phyloP scores from a whole-genome alignment of 2,888 invertebrate genomes.

The Xylota sylvarum region DNA sequence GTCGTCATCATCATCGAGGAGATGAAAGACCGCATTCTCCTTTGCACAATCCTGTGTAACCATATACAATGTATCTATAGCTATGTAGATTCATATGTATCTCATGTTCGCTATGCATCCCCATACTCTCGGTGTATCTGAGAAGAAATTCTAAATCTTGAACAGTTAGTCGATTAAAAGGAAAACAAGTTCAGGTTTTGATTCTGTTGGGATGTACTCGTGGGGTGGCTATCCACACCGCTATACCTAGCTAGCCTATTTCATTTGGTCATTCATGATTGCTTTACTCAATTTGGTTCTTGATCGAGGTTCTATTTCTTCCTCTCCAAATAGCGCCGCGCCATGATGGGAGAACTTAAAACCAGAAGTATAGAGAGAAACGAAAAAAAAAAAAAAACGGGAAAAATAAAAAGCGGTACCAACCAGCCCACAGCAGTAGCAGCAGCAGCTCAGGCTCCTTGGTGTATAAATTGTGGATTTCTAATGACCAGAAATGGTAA shows the following conservation, averaged over 20 bases:
- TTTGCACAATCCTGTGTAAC: constrained; percentile 8
- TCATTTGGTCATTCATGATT: constrained; percentile 76
- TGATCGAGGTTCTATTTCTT: constrained; percentile 21
- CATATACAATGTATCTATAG: not conserved
- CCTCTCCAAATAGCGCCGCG: not conserved
- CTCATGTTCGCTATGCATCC: not conserved
- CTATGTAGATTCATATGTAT: not conserved
- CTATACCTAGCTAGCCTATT: constrained; percentile 51
- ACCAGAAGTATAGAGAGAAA: not conserved
- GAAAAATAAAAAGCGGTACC: constrained; percentile 4
- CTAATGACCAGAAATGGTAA: constrained; percentile 70
- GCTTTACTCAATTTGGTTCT: constrained; percentile 59
- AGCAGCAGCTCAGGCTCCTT: not conserved
- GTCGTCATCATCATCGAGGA: constrained; percentile 8
- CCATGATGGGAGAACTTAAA: not conserved
- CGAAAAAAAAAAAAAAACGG: not conserved
- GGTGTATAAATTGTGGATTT: constrained; percentile 53
- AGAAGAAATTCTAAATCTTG: constrained; percentile 52
- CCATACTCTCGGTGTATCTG: constrained; percentile 1
- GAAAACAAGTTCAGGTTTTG: constrained; percentile 74
- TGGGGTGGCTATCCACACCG: constrained; percentile 9
- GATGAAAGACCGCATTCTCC: constrained; percentile 53
- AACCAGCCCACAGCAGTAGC: constrained; percentile 15
- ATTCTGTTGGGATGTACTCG: constrained; percentile 4
- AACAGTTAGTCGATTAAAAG: constrained; percentile 77